Percentiles rank a stretch among this genome's conserved stretches.
These are phyloP conservation scores for Hyposoter dolosus DNA, from an alignment of 2,888 invertebrate species.

Conservation along the genomic window DNA sequence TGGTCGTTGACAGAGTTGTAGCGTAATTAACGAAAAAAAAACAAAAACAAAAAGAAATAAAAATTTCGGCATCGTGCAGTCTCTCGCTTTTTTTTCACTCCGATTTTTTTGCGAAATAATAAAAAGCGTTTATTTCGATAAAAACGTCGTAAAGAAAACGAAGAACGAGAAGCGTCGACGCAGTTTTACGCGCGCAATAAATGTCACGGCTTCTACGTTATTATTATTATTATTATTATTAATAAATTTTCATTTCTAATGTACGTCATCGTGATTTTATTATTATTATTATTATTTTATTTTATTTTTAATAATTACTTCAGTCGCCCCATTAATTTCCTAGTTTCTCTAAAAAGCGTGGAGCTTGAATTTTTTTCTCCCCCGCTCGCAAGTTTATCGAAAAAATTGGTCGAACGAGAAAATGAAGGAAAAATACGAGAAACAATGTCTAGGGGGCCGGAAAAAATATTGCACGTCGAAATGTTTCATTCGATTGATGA, in stretches of 20 bases:
- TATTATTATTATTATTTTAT: slow-evolving; percentile 51
- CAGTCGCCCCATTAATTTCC: slow-evolving; percentile 22
- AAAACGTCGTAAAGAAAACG: slow-evolving; percentile 32
- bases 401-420: neutral
- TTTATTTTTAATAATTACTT: slow-evolving; percentile 41
- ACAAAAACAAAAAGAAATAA: no score
- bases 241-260: slow-evolving; percentile 70
- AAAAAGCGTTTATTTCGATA: slow-evolving; percentile 9
- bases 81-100: slow-evolving; percentile 15
- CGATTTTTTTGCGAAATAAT: neutral
- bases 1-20: slow-evolving; percentile 48
- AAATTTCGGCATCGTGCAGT: neutral
- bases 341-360: neutral
- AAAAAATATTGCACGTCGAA: slow-evolving; percentile 25
- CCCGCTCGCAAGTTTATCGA: neutral
- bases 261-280: slow-evolving; percentile 60
- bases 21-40: slow-evolving; percentile 33
- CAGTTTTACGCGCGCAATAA: slow-evolving; percentile 41
- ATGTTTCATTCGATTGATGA: slow-evolving; percentile 18
- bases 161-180: slow-evolving; percentile 49
- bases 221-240: slow-evolving; percentile 62
- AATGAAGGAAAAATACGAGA: neutral
- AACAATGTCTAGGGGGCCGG: neutral
- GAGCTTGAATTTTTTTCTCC: neutral
- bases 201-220: slow-evolving; percentile 50